Conservation (phyloP, 2,113 vertebrate genomes). For the Acanthisitta chloris region DNA sequence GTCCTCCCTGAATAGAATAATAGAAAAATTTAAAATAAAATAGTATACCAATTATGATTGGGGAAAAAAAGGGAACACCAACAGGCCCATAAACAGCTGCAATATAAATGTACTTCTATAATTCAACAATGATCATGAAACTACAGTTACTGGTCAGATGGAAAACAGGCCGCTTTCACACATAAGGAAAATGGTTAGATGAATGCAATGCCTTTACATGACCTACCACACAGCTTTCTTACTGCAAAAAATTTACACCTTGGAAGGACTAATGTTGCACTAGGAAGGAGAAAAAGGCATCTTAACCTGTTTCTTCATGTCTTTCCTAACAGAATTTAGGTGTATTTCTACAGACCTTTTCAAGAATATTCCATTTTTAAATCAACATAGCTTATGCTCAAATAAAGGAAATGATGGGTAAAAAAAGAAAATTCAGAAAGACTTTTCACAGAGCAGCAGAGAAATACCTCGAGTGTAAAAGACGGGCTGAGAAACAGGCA, state of each 20-base stretch:
- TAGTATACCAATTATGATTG: neutral
- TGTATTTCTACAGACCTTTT: neutral
- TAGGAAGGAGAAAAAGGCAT: neutral
- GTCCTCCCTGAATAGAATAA: neutral
- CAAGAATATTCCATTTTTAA: neutral
- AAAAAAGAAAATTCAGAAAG: neutral
- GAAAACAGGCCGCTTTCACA: neutral
- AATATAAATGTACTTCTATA: neutral
- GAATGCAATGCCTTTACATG: neutral
- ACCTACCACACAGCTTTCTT: neutral
- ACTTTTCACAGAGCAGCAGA: neutral
- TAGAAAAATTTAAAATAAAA: neutral
- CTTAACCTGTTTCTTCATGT: neutral
- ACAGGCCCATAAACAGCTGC: rapidly evolving
- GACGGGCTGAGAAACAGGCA: neutral
- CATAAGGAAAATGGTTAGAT: neutral
- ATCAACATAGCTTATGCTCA: neutral
- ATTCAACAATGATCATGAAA: neutral
- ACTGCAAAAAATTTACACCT: neutral
- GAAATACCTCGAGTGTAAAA: neutral
- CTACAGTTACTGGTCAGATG: neutral
- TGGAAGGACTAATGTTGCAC: neutral
- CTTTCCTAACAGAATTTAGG: neutral
- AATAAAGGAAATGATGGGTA: neutral
- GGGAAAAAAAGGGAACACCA: neutral